Evolutionary conservation across 2,113 vertebrate species (phyloP).

Genomic region (Halcyon malimbica): DNA sequence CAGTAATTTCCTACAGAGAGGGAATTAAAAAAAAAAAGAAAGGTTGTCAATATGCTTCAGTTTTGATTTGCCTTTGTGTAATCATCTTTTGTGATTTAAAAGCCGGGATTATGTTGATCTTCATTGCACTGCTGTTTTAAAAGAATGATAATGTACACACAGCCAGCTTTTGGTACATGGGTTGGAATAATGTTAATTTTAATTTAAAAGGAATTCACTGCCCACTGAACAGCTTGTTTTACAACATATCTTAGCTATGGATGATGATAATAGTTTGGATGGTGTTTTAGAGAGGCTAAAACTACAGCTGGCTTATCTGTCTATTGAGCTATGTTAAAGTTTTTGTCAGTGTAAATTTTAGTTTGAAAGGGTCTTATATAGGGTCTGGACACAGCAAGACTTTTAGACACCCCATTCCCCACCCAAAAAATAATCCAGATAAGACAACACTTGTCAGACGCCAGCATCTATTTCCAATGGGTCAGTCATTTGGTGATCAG

Average conservation of each 20-base stretch:
- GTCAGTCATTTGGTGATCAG: not conserved
- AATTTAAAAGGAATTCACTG: not conserved
- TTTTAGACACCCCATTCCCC: not conserved
- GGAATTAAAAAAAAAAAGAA: rapidly evolving
- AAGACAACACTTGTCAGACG: not conserved
- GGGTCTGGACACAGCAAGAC: not conserved
- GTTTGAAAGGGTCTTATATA: not conserved
- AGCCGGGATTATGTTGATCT: not conserved
- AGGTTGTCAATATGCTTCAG: not conserved
- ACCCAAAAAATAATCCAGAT: not conserved
- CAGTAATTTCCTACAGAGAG: not conserved
- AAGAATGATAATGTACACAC: not conserved
- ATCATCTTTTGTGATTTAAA: conserved; percentile 13
- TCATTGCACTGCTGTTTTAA: not conserved
- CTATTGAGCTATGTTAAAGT: not conserved
- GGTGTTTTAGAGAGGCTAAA: not conserved
- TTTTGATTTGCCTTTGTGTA: not conserved
- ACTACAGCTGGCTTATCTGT: not conserved
- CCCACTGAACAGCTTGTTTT: not conserved
- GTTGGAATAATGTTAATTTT: not conserved
- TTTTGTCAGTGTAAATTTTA: not conserved
- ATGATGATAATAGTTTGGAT: not conserved
- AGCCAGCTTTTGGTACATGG: not conserved
- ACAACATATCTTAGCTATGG: rapidly evolving
- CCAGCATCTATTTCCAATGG: not conserved